Evolutionary conservation across 2,113 vertebrate genomes (phyloP).

Genomic region (Sarotherodon lohbergeri): DNA sequence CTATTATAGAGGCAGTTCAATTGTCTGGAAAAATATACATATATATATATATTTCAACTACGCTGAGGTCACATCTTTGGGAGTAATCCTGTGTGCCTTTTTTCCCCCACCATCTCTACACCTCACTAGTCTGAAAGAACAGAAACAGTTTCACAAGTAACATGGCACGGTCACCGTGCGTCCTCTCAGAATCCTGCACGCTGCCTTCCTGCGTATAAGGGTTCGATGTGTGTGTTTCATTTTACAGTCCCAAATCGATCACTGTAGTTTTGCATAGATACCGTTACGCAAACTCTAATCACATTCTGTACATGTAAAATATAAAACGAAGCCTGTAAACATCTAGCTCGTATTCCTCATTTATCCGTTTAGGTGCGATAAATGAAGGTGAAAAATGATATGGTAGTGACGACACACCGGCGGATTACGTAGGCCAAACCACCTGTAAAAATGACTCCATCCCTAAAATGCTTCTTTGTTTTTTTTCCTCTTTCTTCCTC

Average conservation of each 20-base stretch:
- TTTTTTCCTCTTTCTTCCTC: background rate
- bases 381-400: background rate
- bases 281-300: constrained; percentile 49
- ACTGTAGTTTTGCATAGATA: constrained; percentile 69
- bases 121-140: background rate
- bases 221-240: background rate
- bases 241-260: constrained; percentile 35
- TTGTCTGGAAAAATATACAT: constrained; percentile 43
- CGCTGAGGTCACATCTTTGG: constrained; percentile 52
- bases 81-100: constrained; percentile 9
- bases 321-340: constrained; percentile 42
- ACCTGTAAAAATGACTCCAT: constrained; percentile 1
- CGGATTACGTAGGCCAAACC: background rate
- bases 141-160: background rate
- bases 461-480: background rate
- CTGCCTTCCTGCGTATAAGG: background rate
- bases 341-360: background rate
- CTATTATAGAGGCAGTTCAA: constrained; percentile 53
- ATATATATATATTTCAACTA: constrained; percentile 28
- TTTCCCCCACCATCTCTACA: background rate
- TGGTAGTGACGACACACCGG: constrained; percentile 3
- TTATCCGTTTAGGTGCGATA: background rate
- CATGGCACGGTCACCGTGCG: constrained; percentile 25
- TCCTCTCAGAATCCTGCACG: background rate
- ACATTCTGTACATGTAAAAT: constrained; percentile 55